Conservation (phyloP, 2,888 invertebrate species). For the Opisthograptis luteolata region DNA sequence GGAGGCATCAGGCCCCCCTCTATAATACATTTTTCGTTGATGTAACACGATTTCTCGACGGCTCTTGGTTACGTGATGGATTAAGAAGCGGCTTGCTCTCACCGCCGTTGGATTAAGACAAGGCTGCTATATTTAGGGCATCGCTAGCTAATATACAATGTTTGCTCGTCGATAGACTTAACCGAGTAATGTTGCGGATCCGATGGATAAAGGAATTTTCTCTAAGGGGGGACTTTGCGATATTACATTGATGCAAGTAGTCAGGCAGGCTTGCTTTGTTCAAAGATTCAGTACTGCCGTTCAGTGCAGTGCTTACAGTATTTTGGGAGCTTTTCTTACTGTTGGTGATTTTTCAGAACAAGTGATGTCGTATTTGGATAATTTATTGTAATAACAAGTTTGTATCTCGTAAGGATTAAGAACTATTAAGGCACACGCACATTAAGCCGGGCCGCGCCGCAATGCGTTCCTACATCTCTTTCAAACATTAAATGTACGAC, state of each 20-base stretch:
- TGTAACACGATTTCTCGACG: constrained; percentile 85
- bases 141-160: constrained; percentile 77
- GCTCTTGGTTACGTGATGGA: constrained; percentile 84
- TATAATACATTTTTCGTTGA: constrained; percentile 86
- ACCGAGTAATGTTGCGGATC: constrained; percentile 56
- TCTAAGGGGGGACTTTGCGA: constrained; percentile 31
- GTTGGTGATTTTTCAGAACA: too few relatives aligned
- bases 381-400: too few relatives aligned
- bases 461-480: too few relatives aligned
- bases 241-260: constrained; percentile 7
- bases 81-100: constrained; percentile 80
- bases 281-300: too few relatives aligned
- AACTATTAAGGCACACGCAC: too few relatives aligned
- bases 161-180: constrained; percentile 77
- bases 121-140: constrained; percentile 78
- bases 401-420: too few relatives aligned
- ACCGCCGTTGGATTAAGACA: constrained; percentile 77
- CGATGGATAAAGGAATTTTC: constrained; percentile 46
- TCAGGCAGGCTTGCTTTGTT: too few relatives aligned
- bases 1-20: constrained; percentile 59
- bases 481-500: too few relatives aligned
- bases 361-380: too few relatives aligned
- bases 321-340: too few relatives aligned
- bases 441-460: too few relatives aligned
- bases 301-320: too few relatives aligned